These are phyloP conservation scores for Pelochelys cantorii DNA, from an alignment of 2,797 vertebrate species.

Conservation along the genomic window DNA sequence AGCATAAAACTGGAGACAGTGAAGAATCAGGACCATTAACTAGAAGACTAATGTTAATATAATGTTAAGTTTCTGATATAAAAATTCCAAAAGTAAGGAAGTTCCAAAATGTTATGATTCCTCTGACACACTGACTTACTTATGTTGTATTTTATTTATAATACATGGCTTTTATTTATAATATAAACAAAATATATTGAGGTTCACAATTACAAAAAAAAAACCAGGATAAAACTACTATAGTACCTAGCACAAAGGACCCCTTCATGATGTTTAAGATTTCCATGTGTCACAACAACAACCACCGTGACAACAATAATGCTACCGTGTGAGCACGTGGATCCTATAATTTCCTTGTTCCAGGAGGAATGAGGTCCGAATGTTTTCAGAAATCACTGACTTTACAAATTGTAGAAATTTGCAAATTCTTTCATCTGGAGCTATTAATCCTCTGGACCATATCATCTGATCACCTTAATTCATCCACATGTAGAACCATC, in stretches of 20 bases:
- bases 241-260: neutral
- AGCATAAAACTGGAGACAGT: neutral
- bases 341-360: neutral
- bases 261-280: neutral
- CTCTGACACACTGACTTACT: neutral
- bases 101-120: neutral
- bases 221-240: neutral
- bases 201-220: neutral
- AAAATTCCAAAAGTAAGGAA: neutral
- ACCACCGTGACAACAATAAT: neutral
- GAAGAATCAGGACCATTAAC: neutral
- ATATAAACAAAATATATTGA: neutral
- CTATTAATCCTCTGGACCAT: conserved; percentile 24
- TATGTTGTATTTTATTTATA: neutral
- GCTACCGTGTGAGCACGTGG: rapidly evolving
- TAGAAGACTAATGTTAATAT: neutral
- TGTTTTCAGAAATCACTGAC: neutral
- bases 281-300: neutral
- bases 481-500: neutral
- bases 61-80: neutral
- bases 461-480: neutral
- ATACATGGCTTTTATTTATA: neutral
- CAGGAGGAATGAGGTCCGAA: neutral
- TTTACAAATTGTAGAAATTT: neutral
- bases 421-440: neutral